Percentiles rank a stretch among this genome's conserved stretches.
Evolutionary conservation across 2,797 vertebrate genomes (phyloP).

Genomic region (Calcarius lapponicus): DNA sequence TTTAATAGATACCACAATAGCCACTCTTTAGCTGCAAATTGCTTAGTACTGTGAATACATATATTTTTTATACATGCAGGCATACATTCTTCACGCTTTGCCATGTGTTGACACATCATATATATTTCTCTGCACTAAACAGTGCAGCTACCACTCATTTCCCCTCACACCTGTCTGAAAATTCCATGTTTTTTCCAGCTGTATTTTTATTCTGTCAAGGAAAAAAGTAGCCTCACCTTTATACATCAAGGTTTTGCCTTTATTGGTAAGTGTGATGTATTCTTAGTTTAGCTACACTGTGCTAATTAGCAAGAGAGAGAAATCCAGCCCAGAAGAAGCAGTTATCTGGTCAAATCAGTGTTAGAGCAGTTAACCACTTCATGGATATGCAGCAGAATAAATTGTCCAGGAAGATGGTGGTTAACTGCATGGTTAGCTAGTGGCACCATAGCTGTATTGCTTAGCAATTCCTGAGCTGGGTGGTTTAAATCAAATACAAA

Average conservation of each 20-base stretch:
- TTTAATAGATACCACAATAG: background rate
- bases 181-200: conserved; percentile 12
- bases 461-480: background rate
- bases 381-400: background rate
- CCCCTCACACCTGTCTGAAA: conserved; percentile 59
- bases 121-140: conserved; percentile 8
- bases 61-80: background rate
- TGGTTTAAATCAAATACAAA: background rate
- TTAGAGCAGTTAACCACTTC: background rate
- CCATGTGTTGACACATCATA: conserved; percentile 54
- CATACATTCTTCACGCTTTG: conserved; percentile 52
- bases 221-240: background rate
- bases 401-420: background rate
- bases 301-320: background rate
- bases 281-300: background rate
- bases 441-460: background rate
- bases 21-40: conserved; percentile 25
- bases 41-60: background rate
- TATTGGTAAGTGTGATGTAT: background rate
- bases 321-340: background rate
- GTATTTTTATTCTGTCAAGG: conserved; percentile 21
- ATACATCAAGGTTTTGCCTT: background rate
- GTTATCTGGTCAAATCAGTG: background rate
- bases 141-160: conserved; percentile 31
- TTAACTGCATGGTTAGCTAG: background rate